phyloP scores from a whole-genome alignment of 2,113 vertebrate species.

The Zosterops borbonicus region DNA sequence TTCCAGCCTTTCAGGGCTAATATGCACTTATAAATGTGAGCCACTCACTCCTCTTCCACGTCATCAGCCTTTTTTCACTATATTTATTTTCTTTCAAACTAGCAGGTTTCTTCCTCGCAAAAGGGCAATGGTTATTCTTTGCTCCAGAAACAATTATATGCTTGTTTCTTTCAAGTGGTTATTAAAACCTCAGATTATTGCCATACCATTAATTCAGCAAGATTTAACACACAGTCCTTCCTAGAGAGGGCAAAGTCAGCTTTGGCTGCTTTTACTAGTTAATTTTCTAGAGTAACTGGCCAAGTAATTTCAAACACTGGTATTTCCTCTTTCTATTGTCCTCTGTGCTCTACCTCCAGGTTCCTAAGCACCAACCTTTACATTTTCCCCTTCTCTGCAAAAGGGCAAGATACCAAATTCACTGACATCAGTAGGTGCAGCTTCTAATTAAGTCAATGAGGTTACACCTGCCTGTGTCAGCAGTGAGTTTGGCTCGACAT shows the following conservation, averaged over 20 bases:
- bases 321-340: conserved; percentile 12
- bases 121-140: background rate
- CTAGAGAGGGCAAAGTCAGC: background rate
- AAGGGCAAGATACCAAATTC: conserved; percentile 35
- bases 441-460: conserved; percentile 8
- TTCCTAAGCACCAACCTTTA: conserved; percentile 42
- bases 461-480: conserved; percentile 21
- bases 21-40: background rate
- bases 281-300: background rate
- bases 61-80: background rate
- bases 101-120: background rate
- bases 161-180: conserved; percentile 29
- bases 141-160: background rate
- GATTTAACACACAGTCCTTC: conserved; percentile 25
- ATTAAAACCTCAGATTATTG: conserved; percentile 38
- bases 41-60: background rate
- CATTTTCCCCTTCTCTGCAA: conserved; percentile 35
- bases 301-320: background rate
- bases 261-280: background rate
- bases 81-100: background rate
- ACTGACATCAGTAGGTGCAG: background rate
- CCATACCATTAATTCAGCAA: conserved; percentile 24
- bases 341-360: background rate
- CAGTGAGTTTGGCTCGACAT: conserved; percentile 13
- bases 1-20: background rate